Conservation (phyloP, 2,888 invertebrate genomes). For the Noctua comes region DNA sequence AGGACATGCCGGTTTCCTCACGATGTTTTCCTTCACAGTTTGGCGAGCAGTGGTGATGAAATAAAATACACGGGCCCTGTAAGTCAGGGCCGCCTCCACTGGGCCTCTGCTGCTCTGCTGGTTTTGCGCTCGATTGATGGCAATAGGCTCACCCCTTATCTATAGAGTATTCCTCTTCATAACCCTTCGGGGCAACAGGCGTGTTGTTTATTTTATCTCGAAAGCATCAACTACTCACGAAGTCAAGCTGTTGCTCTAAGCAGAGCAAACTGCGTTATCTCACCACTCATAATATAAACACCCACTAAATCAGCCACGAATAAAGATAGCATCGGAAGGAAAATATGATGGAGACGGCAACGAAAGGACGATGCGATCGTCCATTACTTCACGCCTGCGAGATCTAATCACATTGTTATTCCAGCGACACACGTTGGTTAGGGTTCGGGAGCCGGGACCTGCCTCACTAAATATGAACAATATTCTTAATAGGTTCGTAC, state of each 20-base stretch:
- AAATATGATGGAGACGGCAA: conserved; percentile 31
- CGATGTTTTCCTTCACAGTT: too few relatives aligned
- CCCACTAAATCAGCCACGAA: conserved; percentile 41
- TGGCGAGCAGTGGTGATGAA: too few relatives aligned
- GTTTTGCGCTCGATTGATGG: background rate
- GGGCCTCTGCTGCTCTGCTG: too few relatives aligned
- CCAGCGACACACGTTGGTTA: conserved; percentile 45
- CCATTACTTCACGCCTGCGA: conserved; percentile 51
- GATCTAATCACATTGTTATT: conserved; percentile 64
- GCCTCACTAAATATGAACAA: conserved; percentile 40
- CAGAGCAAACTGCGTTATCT: conserved; percentile 19
- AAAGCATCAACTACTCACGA: background rate
- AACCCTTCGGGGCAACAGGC: background rate
- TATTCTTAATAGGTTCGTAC: conserved; percentile 11
- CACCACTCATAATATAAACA: conserved; percentile 45
- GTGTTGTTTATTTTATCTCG: too few relatives aligned
- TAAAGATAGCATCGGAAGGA: conserved; percentile 40
- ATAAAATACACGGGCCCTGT: too few relatives aligned
- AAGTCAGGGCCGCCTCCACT: too few relatives aligned
- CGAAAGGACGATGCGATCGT: conserved; percentile 23
- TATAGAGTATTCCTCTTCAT: background rate
- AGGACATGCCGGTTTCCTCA: too few relatives aligned
- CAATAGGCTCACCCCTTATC: background rate
- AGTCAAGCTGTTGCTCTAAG: background rate
- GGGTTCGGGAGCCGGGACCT: conserved; percentile 20